Conservation (phyloP, 2,888 invertebrate species). For the Oxyscelio sp. region DNA sequence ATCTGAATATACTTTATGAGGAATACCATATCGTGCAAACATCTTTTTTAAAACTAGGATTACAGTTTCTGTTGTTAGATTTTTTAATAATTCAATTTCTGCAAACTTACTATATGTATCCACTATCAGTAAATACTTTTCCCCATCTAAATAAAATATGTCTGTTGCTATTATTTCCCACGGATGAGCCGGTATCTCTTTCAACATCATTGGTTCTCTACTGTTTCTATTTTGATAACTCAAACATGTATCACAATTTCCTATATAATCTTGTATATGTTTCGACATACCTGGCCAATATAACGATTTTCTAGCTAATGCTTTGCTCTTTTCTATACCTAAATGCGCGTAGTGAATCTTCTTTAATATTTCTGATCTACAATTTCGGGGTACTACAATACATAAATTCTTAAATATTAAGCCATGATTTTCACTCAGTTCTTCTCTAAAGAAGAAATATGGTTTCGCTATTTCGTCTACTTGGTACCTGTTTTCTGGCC, state of each 20-base stretch:
- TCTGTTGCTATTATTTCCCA: conserved; percentile 67
- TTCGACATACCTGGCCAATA: conserved; percentile 68
- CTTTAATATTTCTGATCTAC: conserved; percentile 47
- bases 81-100: conserved; percentile 7
- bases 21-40: conserved; percentile 63
- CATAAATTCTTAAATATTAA: conserved; percentile 64
- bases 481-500: conserved; percentile 66
- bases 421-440: conserved; percentile 50
- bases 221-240: conserved; percentile 26
- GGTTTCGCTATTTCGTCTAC: conserved; percentile 50
- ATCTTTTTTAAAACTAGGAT: conserved; percentile 51
- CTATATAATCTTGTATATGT: conserved; percentile 55
- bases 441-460: conserved; percentile 67
- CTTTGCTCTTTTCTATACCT: conserved; percentile 63
- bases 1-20: conserved; percentile 59
- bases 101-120: conserved; percentile 73
- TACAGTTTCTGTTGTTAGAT: conserved; percentile 25
- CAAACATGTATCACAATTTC: conserved; percentile 48
- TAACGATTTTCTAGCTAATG: conserved; percentile 53
- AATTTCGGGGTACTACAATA: conserved; percentile 63
- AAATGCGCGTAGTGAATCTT: conserved; percentile 69
- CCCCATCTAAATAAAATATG: conserved; percentile 62
- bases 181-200: conserved; percentile 60
- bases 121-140: conserved; percentile 74
- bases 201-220: conserved; percentile 65